Base-by-base conservation (phyloP, 2,888 invertebrate genomes). In the Tinea trinotella region DNA sequence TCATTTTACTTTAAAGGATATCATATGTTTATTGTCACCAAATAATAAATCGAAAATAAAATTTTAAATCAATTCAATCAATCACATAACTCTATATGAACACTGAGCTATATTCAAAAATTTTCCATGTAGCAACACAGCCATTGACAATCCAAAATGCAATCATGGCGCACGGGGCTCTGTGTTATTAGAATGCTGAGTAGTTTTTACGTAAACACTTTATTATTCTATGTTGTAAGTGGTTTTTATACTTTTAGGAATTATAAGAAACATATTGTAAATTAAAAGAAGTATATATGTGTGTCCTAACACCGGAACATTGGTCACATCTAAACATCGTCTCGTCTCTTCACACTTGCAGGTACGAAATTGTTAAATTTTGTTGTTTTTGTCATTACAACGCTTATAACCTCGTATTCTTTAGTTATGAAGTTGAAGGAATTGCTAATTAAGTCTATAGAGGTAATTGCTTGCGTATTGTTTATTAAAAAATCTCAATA, bases 101-200 rank as follows among this genome's bases (percentile, higher is more conserved):
- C n/a, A n/a, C n/a, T n/a, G 30, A 30, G n/a, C 30, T 30, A 30
- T 30, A 30, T 46, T 46, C 19, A 46, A 7, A 36, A n/a, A 13
- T 50, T 24, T 50, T 24, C 24, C 22, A 2, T 50, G 7, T 73
- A 64, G 82, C 73, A 84, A 80, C 78, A 81, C 78, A 61, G 61
- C 71, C 82, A 82, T 86, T 86, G 86, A 86, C 86, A 86, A 82
- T 76, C 84, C 81, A 86, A 86, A 86, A 87, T 87, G 87, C 87
- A 87, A 86, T 87, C 85, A 86, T 87, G 87, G 87, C 87, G 87
- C 85, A 84, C 83, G 83, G 80, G 76, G 81, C 70, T 80, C 83
- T 85, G 84, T 86, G 86, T 86, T 84, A 82, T 83, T 87, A 85
- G 83, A 81, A 83, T 84, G 86, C 85, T 83, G 80, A 82, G 78